phyloP scores from a whole-genome alignment of 2,113 vertebrate species.

The Forbesichthys agassizii region DNA sequence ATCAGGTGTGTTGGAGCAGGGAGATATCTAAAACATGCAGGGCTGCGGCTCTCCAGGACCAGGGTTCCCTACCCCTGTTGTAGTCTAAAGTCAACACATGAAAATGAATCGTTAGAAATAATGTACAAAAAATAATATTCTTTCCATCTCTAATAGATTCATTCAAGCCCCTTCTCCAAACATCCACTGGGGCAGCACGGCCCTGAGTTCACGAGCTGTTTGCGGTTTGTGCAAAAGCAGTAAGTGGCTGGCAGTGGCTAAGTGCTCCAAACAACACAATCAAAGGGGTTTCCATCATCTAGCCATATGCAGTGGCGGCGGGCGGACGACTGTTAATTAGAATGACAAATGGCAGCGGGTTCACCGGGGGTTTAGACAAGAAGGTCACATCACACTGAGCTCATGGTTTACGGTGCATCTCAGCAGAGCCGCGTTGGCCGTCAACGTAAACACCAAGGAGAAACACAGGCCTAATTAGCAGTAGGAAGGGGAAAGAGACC shows the following conservation, averaged over 20 bases:
- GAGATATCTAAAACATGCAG: too few relatives aligned
- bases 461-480: slow-evolving; percentile 32
- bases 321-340: slow-evolving; percentile 46
- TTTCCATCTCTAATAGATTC: too few relatives aligned
- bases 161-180: too few relatives aligned
- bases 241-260: slow-evolving; percentile 18
- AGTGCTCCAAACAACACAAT: slow-evolving; percentile 41
- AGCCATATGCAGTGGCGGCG: slow-evolving; percentile 44
- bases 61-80: too few relatives aligned
- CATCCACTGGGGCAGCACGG: not conserved
- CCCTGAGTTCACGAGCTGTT: not conserved
- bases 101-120: too few relatives aligned
- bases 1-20: too few relatives aligned
- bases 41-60: too few relatives aligned
- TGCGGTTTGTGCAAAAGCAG: slow-evolving; percentile 6
- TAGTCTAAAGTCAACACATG: too few relatives aligned
- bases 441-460: slow-evolving; percentile 58
- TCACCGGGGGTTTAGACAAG: slow-evolving; percentile 60
- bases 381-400: slow-evolving; percentile 62
- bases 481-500: slow-evolving; percentile 19
- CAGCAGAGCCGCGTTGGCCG: slow-evolving; percentile 20
- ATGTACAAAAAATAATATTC: too few relatives aligned
- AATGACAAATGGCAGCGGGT: slow-evolving; percentile 55
- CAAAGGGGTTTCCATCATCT: slow-evolving; percentile 41
- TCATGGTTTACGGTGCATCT: slow-evolving; percentile 58